Percentiles rank a stretch among this genome's conserved stretches.
Conservation (phyloP, 2,888 invertebrate species). For the Meta bourneti region DNA sequence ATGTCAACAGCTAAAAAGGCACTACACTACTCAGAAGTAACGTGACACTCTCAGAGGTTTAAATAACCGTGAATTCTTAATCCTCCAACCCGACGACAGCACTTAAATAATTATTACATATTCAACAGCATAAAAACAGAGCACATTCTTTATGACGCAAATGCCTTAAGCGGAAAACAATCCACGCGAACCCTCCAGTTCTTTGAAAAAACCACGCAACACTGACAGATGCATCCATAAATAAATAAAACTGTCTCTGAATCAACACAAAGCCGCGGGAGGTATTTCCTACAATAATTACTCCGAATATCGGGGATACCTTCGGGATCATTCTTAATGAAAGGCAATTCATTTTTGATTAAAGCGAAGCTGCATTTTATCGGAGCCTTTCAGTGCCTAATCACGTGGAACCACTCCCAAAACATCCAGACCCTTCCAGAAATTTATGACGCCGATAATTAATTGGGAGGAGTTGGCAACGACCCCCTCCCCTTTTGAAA, state of each 20-base stretch:
- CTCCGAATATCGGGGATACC: not conserved
- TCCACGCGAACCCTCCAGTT: too few relatives aligned
- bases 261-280: not conserved
- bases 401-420: not conserved
- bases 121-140: too few relatives aligned
- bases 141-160: too few relatives aligned
- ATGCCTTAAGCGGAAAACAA: too few relatives aligned
- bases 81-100: too few relatives aligned
- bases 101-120: too few relatives aligned
- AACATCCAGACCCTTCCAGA: not conserved
- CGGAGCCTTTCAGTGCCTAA: not conserved
- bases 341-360: slow-evolving; percentile 17
- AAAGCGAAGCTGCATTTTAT: not conserved
- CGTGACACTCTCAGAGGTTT: too few relatives aligned
- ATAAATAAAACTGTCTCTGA: not conserved
- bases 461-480: not conserved
- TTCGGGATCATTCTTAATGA: not conserved
- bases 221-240: not conserved
- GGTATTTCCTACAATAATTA: not conserved
- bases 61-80: too few relatives aligned
- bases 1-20: too few relatives aligned
- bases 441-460: not conserved
- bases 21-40: too few relatives aligned
- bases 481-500: not conserved
- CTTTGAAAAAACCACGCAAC: too few relatives aligned